These are phyloP conservation scores for Drosophila yakuba DNA, from an alignment of 1,140 invertebrate species.

Conservation along the genomic window DNA sequence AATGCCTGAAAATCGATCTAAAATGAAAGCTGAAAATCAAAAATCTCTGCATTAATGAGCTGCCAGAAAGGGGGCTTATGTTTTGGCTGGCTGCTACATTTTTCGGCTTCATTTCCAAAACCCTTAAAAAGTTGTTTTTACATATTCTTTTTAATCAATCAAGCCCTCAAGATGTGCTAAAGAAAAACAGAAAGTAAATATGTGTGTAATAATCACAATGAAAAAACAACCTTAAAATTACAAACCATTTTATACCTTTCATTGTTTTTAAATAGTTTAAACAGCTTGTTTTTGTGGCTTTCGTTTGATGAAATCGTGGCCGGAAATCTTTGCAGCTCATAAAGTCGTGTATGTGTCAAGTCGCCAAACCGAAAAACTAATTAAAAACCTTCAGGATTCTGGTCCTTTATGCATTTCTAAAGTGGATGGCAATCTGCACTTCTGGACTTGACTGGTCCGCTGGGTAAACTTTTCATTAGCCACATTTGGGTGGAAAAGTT, in stretches of 20 bases:
- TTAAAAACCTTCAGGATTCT: conserved; percentile 54
- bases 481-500: conserved; percentile 54
- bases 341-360: conserved; percentile 9
- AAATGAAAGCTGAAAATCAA: background rate
- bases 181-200: background rate
- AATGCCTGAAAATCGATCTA: conserved; percentile 7
- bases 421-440: conserved; percentile 24
- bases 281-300: background rate
- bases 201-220: background rate
- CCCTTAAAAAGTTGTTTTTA: too few species aligned
- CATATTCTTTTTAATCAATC: too few species aligned
- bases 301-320: conserved; percentile 12
- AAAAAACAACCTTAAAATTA: background rate
- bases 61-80: background rate
- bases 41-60: conserved; percentile 18
- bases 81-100: background rate
- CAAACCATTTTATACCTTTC: background rate
- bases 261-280: too few species aligned
- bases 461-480: conserved; percentile 68
- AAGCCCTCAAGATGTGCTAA: too few species aligned
- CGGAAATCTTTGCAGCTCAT: conserved; percentile 1
- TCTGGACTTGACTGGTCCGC: conserved; percentile 27
- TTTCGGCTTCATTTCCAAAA: background rate
- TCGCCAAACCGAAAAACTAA: conserved; percentile 37
- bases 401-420: conserved; percentile 45